These are phyloP conservation scores for Andinoacara biseriatus DNA, from an alignment of 2,113 vertebrate genomes.

Conservation along the genomic window DNA sequence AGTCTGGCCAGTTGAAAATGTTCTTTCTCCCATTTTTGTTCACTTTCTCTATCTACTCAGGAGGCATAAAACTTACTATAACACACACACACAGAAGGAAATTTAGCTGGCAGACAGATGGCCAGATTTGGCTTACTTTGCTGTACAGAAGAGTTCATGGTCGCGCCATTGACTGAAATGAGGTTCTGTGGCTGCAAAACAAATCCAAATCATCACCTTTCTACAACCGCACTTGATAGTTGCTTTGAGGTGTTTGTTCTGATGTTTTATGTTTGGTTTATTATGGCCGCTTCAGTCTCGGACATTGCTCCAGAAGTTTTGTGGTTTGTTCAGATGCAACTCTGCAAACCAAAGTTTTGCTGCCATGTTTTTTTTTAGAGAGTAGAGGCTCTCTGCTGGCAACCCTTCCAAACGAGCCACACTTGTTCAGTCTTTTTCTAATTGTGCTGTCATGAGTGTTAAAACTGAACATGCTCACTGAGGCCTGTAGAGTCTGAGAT, in stretches of 20 bases:
- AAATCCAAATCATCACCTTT: not conserved
- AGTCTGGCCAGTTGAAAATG: not conserved
- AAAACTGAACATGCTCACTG: not conserved
- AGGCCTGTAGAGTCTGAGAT: not conserved
- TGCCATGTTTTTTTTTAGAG: not conserved
- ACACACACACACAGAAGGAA: not conserved
- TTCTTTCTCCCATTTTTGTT: not conserved
- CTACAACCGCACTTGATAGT: fast-evolving
- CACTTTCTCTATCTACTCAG: not conserved
- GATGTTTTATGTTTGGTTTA: not conserved
- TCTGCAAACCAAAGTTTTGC: not conserved
- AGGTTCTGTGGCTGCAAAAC: not conserved
- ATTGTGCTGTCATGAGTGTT: not conserved
- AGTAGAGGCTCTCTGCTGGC: not conserved
- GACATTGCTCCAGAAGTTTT: not conserved
- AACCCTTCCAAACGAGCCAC: not conserved
- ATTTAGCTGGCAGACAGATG: not conserved
- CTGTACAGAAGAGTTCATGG: too few relatives aligned
- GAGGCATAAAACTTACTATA: not conserved
- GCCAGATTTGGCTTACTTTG: not conserved
- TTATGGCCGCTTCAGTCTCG: not conserved
- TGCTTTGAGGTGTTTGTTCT: not conserved
- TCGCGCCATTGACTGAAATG: too few relatives aligned
- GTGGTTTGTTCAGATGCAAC: fast-evolving
- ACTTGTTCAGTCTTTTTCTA: not conserved